Evolutionary conservation across 2,888 invertebrate species (phyloP), one percentile per base, ranked within the genome.

Genomic region (Punctoribates punctum): DNA sequence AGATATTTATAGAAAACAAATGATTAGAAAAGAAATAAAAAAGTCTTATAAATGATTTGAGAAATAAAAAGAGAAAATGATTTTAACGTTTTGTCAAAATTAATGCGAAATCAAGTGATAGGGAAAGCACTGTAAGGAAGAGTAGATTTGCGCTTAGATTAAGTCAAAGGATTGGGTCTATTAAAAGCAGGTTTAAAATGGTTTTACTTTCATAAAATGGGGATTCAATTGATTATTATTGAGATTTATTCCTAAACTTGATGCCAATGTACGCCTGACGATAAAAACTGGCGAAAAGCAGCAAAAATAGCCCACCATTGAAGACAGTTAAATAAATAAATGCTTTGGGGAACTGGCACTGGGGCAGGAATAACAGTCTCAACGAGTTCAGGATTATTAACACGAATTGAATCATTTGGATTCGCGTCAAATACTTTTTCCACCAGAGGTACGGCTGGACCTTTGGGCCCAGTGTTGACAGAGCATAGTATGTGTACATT

Each of bases 381-480:
- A 78, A 48, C 0, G 78, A 77, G 54, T 80, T 79, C n/a, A 79
- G 51, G 25, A 79, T 78, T 9, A 79, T 79, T 51, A 79, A 75
- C 34, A 80, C 77, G 67, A 80, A 80, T 72, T 80, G 80, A 51
- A 78, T 77, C 77, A 85, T 84, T 81, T 85, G 85, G 83, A 85
- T 82, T 75, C 81, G 82, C 25, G 85, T 85, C 82, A 85, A 83
- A 80, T 85, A 85, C 72, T 82, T 83, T 80, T 85, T 85, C 85
- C 85, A 85, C 85, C 85, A 85, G 46, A 85, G 81, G 78, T 83
- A 85, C 79, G 84, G 84, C 79, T 83, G 83, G 79, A 83, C 83
- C n/a, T 81, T 78, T 17, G 84, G 84, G 29, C 84, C 84, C n/a
- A 85, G 78, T 17, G 84, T 84, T 4, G 85, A 82, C 80, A 85